Base-by-base conservation (phyloP, 2,888 invertebrate species). In the Gymnocheta viridis region DNA sequence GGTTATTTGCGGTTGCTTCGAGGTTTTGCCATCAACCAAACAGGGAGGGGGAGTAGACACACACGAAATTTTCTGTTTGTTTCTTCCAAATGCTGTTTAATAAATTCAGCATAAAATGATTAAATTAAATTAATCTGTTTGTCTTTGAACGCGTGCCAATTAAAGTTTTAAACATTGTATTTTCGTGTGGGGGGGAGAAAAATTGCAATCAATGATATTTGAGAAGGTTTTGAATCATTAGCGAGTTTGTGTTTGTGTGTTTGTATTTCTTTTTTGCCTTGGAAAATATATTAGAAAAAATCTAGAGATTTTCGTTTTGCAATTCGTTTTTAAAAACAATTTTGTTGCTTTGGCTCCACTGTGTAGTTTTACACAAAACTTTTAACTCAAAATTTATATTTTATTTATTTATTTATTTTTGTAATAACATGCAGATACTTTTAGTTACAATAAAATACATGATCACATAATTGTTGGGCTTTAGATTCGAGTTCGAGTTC, bases 141-240 rank as follows among this genome's bases (percentile, higher is more conserved):
- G 49, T 38, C 49, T 47, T 38, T 27, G 6, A 77, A 60, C 58
- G 77, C 67, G 77, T 77, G 67, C 67, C 67, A 62, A 24, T 49
- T 14, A 49, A 49, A 38, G 12, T 38, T 73, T 17, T 22, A 62
- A 27, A 62, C 10, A 38, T 38, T 62, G 49, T 62, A 17, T 5
- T 60, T n/a, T n/a, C n/a, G n/a, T n/a, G n/a, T n/a, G n/a, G n/a
- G n/a, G n/a, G n/a, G 17, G 12, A 19, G 14, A n/a, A 32, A 14
- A 38, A 47, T 41, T n/a, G n/a, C 14, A 69, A 54, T 24, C 67
- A 54, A 69, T 69, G 51, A 69, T 54, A 56, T 54, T 41, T 14
- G 19, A 70, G 54, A 5, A 27, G 1, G n/a, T 35, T 69, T 38
- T 12, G 14, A 56, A 4, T 2, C 38, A 56, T 29, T 27, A 54